phyloP scores from a whole-genome alignment of 2,888 invertebrate species.

The Serripes groenlandicus region DNA sequence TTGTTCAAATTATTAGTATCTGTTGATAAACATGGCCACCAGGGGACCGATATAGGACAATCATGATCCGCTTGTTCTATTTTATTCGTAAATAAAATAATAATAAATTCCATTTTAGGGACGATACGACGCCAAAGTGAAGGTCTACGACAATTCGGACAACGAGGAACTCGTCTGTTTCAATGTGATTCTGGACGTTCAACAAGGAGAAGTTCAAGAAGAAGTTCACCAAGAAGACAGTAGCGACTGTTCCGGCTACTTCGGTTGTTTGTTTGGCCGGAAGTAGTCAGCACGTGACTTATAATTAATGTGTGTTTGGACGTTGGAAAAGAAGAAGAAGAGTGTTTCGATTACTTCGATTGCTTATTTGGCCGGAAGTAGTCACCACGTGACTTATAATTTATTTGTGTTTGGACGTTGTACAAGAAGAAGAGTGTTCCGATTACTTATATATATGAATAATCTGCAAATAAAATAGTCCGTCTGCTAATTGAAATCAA shows the following conservation, averaged over 20 bases:
- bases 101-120: conserved; percentile 63
- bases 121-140: conserved; percentile 52
- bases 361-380: conserved; percentile 11
- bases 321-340: not conserved
- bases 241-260: conserved; percentile 36
- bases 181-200: conserved; percentile 42
- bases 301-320: not conserved
- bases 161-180: conserved; percentile 55
- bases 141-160: conserved; percentile 50
- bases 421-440: conserved; percentile 15
- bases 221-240: conserved; percentile 1
- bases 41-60: not conserved
- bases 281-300: not conserved
- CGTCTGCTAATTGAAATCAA: no score
- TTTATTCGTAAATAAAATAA: no score
- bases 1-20: not conserved
- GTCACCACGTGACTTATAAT: not conserved
- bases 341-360: conserved; percentile 40
- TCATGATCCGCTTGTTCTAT: not conserved
- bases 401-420: not conserved
- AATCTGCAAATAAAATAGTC: no score
- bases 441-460: no score
- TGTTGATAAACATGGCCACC: not conserved
- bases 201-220: not conserved
- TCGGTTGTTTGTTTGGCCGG: conserved; percentile 17